Base-by-base conservation (phyloP, 2,113 vertebrate genomes). In the Gavialis gangeticus region DNA sequence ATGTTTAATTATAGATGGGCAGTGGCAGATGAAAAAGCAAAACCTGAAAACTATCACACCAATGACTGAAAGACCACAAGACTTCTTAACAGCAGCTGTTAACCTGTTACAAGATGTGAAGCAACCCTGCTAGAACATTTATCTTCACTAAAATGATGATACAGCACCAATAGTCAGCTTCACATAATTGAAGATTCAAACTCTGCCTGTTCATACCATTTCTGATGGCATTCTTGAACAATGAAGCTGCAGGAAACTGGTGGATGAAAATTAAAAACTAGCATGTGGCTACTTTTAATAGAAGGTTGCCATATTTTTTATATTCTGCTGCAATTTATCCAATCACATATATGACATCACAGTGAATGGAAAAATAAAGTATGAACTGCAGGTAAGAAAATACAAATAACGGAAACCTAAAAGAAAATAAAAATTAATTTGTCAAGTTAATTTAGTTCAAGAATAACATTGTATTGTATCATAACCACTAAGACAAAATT, bases 1-100 rank as follows among this genome's bases (percentile, higher is more conserved):
- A 15, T 0, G 12, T 66, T 56, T 28, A 25, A 25, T 0, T 30
- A 5, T 21, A 62, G 17, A 25, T 13, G 54, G 73, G 3, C 18
- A 69, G 76, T 10, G 1, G n/a, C 55, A 66, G 10, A n/a, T 3
- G 15, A 25, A 1, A 24, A 9, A 11, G 12, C 1, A 14, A 27
- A 81, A 90, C 34, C 1, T 34, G 0, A 3, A 89, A 63, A n/a
- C 1, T 34, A 85, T 30, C 6, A 1, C 6, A 27, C 14, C 64
- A 14, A 80, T 19, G 10, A 66, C 18, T 2, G 21, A 46, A 85
- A 92, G 67, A 87, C 59, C 14, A 2, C 18, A 27, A 58, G 59
- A 62, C 11, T 79, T 28, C 59, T 83, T 82, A 69, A 4, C 15
- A 90, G 57, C 22, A 84, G 75, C 58, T 88, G 15, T 30, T 14